Evolutionary conservation across 1,140 invertebrate genomes (phyloP).

Genomic region (Drosophila sp.): DNA sequence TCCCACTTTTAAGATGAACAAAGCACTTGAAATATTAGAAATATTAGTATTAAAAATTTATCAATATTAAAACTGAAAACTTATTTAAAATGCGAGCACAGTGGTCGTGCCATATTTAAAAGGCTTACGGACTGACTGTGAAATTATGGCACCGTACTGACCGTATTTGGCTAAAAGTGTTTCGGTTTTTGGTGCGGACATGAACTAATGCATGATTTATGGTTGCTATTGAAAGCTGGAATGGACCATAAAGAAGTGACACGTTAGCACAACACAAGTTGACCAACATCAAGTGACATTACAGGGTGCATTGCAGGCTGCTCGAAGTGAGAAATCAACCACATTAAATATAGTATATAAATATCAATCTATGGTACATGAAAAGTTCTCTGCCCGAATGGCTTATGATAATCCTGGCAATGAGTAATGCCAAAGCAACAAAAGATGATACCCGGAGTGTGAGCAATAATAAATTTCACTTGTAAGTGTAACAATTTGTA

Average conservation of each 20-base stretch:
- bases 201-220: slow-evolving; percentile 76
- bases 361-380: background rate
- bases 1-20: too few species aligned
- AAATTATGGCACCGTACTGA: slow-evolving; percentile 65
- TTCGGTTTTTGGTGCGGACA: slow-evolving; percentile 61
- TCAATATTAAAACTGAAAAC: slow-evolving; percentile 11
- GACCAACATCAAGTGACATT: slow-evolving; percentile 28
- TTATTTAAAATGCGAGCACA: slow-evolving; percentile 6
- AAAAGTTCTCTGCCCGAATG: slow-evolving; percentile 21
- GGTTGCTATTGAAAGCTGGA: slow-evolving; percentile 49
- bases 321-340: slow-evolving; percentile 45
- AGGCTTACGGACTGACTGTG: slow-evolving; percentile 50
- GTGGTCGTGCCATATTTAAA: slow-evolving; percentile 49
- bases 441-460: slow-evolving; percentile 44
- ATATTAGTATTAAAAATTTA: slow-evolving; percentile 10
- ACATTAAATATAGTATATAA: slow-evolving; percentile 14
- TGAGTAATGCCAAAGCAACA: slow-evolving; percentile 48
- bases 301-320: slow-evolving; percentile 2
- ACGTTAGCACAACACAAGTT: slow-evolving; percentile 42
- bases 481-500: slow-evolving; percentile 85
- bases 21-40: background rate
- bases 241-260: slow-evolving; percentile 67
- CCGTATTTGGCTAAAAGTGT: slow-evolving; percentile 60
- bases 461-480: slow-evolving; percentile 79
- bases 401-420: slow-evolving; percentile 49